Evolutionary conservation across 2,888 invertebrate genomes (phyloP).

Genomic region (Tromatobia lineatoria): DNA sequence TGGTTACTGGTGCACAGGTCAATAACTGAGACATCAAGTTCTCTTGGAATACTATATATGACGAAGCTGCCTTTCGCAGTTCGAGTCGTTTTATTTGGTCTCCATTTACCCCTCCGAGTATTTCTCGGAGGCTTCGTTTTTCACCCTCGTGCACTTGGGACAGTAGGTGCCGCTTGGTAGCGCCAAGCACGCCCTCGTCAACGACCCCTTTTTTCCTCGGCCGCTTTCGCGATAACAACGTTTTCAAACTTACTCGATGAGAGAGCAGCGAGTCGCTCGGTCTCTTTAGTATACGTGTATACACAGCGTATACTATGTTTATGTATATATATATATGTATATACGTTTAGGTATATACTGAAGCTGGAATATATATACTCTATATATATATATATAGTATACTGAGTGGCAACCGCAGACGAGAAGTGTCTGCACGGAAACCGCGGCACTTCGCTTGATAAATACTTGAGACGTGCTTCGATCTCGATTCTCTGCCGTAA

Average conservation of each 20-base stretch:
- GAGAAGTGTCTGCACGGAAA: constrained; percentile 44
- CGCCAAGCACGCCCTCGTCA: constrained; percentile 41
- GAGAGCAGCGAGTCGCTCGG: constrained; percentile 6
- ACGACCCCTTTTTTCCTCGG: constrained; percentile 22
- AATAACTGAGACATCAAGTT: background rate
- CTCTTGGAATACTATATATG: background rate
- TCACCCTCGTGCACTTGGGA: constrained; percentile 37
- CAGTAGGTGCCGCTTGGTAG: background rate
- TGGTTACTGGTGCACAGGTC: background rate
- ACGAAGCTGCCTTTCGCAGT: background rate
- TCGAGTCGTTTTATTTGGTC: constrained; percentile 22
- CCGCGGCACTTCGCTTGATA: constrained; percentile 58
- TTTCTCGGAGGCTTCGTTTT: constrained; percentile 31
- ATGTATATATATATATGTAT: background rate
- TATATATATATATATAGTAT: constrained; percentile 17
- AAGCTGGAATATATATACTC: background rate
- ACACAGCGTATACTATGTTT: background rate
- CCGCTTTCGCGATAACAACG: constrained; percentile 40
- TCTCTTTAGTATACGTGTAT: constrained; percentile 4
- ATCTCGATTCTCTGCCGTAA: constrained; percentile 9
- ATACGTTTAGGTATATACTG: background rate
- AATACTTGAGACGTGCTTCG: constrained; percentile 61
- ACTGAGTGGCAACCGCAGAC: constrained; percentile 6
- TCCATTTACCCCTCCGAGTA: constrained; percentile 2
- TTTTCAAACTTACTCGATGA: constrained; percentile 37